phyloP scores from a whole-genome alignment of 2,113 vertebrate species.

The Arvicanthis niloticus region DNA sequence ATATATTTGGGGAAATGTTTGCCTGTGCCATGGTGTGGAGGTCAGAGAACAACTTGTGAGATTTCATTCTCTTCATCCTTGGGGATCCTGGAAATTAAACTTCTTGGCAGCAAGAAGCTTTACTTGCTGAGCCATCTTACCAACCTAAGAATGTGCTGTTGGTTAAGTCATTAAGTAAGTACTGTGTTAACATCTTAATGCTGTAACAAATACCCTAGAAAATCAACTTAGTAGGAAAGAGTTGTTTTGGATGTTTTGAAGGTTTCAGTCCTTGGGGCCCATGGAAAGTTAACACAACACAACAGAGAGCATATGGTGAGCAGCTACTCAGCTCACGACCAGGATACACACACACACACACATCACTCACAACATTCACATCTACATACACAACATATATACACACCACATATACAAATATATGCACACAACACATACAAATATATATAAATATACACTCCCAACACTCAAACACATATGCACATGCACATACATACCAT shows the following conservation, averaged over 20 bases:
- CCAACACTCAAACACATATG: too few relatives aligned
- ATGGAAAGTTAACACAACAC: neutral
- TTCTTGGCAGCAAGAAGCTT: neutral
- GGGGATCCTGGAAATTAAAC: neutral
- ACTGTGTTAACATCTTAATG: neutral
- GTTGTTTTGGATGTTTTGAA: neutral
- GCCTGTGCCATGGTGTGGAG: neutral
- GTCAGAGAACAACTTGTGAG: neutral
- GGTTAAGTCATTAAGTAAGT: neutral
- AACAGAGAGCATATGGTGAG: neutral
- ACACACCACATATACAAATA: too few relatives aligned
- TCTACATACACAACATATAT: too few relatives aligned
- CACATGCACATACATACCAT: too few relatives aligned
- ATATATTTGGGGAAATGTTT: neutral
- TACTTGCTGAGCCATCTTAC: neutral
- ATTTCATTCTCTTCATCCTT: neutral
- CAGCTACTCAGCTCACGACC: neutral
- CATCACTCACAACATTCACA: too few relatives aligned
- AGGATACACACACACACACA: neutral
- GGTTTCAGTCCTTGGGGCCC: neutral
- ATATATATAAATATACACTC: too few relatives aligned
- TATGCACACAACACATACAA: too few relatives aligned
- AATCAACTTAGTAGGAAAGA: neutral
- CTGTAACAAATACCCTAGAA: neutral
- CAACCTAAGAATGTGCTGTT: neutral